A percentile compares a stretch with the other conserved stretches of the same genome.
phyloP scores from a whole-genome alignment of 2,888 invertebrate species.

The Pseudolycoriella hygida region DNA sequence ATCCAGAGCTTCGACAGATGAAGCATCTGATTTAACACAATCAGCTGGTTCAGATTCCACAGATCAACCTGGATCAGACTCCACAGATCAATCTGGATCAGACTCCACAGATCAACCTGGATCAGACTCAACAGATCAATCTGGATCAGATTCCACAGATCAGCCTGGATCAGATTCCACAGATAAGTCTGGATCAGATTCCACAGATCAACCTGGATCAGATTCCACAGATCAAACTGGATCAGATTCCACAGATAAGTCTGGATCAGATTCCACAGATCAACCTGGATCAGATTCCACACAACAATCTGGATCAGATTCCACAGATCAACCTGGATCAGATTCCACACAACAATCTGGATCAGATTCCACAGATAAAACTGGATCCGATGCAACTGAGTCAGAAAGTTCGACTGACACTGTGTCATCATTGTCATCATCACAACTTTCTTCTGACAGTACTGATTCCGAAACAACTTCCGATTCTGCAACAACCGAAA shows the following conservation, averaged over 20 bases:
- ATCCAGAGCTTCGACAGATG: not conserved
- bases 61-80: not conserved
- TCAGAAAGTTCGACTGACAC: too few species aligned
- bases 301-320: not conserved
- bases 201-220: too few species aligned
- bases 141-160: too few species aligned
- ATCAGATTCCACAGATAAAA: too few species aligned
- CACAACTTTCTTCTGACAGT: too few species aligned
- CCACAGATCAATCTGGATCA: not conserved
- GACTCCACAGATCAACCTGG: not conserved
- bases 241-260: too few species aligned
- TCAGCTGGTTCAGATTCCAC: not conserved
- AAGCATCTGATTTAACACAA: not conserved
- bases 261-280: too few species aligned
- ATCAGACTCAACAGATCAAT: not conserved
- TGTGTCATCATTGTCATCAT: too few species aligned
- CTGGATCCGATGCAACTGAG: not conserved
- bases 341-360: not conserved
- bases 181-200: too few species aligned
- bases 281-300: not conserved
- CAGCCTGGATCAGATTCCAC: too few species aligned
- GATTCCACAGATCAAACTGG: too few species aligned
- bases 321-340: not conserved
- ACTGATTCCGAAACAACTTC: not conserved
- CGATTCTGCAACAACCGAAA: not conserved